Conservation (phyloP, 2,888 invertebrate genomes). For the Macrosiphum euphorbiae region DNA sequence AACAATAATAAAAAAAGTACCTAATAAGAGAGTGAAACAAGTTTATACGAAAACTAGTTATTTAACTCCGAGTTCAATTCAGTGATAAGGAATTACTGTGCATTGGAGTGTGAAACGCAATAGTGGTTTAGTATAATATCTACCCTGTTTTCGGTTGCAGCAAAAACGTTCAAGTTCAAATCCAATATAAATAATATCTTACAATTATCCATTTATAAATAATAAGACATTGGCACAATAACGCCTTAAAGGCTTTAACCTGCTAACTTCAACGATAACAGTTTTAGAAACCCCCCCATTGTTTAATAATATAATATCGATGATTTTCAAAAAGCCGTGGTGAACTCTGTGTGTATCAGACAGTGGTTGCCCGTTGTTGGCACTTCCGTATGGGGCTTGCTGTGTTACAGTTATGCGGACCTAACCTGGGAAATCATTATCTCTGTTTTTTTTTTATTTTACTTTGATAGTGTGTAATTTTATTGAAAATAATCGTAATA, state of each 20-base stretch:
- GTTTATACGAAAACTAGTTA: conserved; percentile 35
- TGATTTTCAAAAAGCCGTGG: not conserved
- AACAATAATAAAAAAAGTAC: not conserved
- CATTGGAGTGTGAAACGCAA: conserved; percentile 22
- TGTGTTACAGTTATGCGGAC: not conserved
- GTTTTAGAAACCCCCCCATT: not conserved
- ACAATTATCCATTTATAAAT: too few relatives aligned
- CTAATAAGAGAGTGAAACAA: conserved; percentile 16
- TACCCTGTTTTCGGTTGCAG: not conserved
- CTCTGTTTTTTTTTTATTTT: not conserved
- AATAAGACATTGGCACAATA: not conserved
- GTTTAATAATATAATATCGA: not conserved
- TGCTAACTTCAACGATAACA: not conserved
- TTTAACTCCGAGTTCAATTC: conserved; percentile 22
- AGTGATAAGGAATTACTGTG: conserved; percentile 37
- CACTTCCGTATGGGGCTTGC: not conserved
- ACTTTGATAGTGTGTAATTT: not conserved
- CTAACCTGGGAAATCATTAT: not conserved
- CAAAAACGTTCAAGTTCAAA: not conserved
- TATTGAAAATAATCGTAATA: not conserved
- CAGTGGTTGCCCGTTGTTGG: too few relatives aligned
- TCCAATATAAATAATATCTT: not conserved
- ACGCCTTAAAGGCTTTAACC: not conserved
- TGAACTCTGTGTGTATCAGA: not conserved
- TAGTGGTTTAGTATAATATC: not conserved